A percentile compares a stretch with the other conserved stretches of the same genome.
phyloP scores from a whole-genome alignment of 2,888 invertebrate genomes.

The Torymus tubicola region DNA sequence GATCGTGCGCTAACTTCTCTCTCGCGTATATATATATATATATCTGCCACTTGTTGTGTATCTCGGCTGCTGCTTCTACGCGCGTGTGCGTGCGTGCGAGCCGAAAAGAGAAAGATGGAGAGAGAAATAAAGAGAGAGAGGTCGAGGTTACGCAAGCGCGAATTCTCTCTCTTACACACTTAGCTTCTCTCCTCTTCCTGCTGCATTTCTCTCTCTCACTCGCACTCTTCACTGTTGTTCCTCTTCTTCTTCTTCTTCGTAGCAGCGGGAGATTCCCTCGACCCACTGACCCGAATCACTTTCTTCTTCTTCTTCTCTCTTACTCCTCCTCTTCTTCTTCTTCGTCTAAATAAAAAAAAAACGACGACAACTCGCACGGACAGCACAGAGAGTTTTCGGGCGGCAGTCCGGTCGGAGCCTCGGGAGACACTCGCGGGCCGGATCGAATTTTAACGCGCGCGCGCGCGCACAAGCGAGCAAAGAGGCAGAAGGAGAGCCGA shows the following conservation, averaged over 20 bases:
- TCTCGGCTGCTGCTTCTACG: not conserved
- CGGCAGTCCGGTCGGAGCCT: slow-evolving; percentile 4
- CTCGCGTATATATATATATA: not conserved
- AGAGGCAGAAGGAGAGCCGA: slow-evolving; percentile 62
- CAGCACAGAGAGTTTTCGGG: slow-evolving; percentile 22
- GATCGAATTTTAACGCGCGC: slow-evolving; percentile 74
- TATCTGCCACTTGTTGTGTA: not conserved
- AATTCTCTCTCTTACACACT: slow-evolving; percentile 20
- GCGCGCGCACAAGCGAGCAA: slow-evolving; percentile 60
- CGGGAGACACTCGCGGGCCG: slow-evolving; percentile 56
- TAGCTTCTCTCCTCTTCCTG: slow-evolving; percentile 30
- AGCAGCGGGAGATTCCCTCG: slow-evolving; percentile 39
- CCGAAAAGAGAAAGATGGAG: slow-evolving; percentile 6
- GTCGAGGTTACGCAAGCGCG: slow-evolving; percentile 24
- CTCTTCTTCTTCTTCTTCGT: not conserved
- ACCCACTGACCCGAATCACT: slow-evolving; percentile 52
- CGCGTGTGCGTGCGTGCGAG: not conserved
- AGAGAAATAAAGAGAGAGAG: not conserved
- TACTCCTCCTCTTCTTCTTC: too few relatives aligned
- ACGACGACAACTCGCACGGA: slow-evolving; percentile 27
- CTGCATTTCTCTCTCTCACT: slow-evolving; percentile 4
- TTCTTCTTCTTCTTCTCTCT: slow-evolving; percentile 1
- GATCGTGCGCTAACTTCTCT: not conserved
- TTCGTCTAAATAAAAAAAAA: too few relatives aligned
- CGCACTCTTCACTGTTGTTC: not conserved